Percentiles rank a stretch among this genome's conserved stretches.
Conservation (phyloP, 2,797 vertebrate genomes). For the Gastrophryne carolinensis region DNA sequence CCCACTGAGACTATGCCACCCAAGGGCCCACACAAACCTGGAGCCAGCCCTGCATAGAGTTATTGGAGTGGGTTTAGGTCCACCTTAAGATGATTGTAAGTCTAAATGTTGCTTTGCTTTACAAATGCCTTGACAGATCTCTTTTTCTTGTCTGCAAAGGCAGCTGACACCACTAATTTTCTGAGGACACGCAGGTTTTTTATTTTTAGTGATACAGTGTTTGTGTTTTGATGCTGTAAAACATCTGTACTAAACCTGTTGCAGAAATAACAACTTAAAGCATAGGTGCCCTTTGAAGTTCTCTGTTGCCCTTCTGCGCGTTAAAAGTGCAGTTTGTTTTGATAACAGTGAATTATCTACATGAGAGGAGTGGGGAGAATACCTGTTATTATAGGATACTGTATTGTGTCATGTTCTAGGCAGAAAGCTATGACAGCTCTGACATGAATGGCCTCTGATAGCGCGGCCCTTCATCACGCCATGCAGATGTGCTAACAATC, state of each 20-base stretch:
- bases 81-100: no score
- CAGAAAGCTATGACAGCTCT: conserved; percentile 29
- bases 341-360: conserved; percentile 10
- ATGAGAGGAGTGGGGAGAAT: conserved; percentile 28
- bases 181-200: neutral
- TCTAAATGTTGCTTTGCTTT: no score
- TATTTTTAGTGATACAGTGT: neutral
- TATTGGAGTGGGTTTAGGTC: no score
- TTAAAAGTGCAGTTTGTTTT: conserved; percentile 47
- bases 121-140: no score
- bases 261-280: conserved; percentile 5
- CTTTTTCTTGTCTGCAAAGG: neutral
- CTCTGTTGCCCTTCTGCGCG: conserved; percentile 21
- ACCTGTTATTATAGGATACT: conserved; percentile 42
- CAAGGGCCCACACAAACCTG: no score
- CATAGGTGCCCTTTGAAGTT: conserved; percentile 11
- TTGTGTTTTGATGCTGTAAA: neutral
- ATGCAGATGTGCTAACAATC: conserved; percentile 42
- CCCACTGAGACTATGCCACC: no score
- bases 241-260: neutral
- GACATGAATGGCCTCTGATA: conserved; percentile 43
- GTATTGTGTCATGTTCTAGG: conserved; percentile 37
- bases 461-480: conserved; percentile 17
- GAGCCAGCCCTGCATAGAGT: no score
- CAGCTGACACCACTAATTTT: neutral